Base-by-base conservation (phyloP, 2,797 vertebrate species). In the Peromyscus melanophrys region DNA sequence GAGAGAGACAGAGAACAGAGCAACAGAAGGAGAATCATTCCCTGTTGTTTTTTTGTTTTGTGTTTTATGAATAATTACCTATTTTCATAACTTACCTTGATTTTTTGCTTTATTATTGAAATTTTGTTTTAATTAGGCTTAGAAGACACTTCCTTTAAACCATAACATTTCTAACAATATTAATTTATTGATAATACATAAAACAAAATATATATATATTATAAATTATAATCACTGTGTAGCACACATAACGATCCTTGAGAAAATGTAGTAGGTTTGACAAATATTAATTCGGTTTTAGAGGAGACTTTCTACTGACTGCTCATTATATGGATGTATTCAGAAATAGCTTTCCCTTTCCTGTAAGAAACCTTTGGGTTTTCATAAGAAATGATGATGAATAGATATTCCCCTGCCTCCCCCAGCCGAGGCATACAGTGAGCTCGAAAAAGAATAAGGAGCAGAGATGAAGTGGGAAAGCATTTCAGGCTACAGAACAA, bases 221-320 rank as follows among this genome's bases (percentile, higher is more conserved):
- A 86, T 90, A 34, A 93, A 65, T 84, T 93, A 49, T 0, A 84
- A 73, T 88, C 43, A 83, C 73, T 65, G 55, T 37, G 1, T 31
- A 90, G 63, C 23, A 27, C 31, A 4, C 3, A 65, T 84, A 94
- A 88, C 75, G 46, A 96, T 43, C 37, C 23, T 16, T 85, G 65
- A 96, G 77, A 77, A 96, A 95, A 82, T 92, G 13, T 37, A 49
- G 23, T 78, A 87, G 46, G 61, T 95, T 69, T 95, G 13, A 65
- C 57, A 96, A 83, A 73, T 65, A 92, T 92, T 95, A 92, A 83
- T 91, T 90, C 87, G 17, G 40, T 80, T 95, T 97, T 73, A 84
- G 55, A 84, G 81, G 27, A 77, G 21, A 16, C 17, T 93, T 91
- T 92, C 77, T 71, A 55, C 71, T 93, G 90, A 88, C 67, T 83